Base-by-base conservation (phyloP, 2,888 invertebrate genomes). In the Drosophila kuntzei region DNA sequence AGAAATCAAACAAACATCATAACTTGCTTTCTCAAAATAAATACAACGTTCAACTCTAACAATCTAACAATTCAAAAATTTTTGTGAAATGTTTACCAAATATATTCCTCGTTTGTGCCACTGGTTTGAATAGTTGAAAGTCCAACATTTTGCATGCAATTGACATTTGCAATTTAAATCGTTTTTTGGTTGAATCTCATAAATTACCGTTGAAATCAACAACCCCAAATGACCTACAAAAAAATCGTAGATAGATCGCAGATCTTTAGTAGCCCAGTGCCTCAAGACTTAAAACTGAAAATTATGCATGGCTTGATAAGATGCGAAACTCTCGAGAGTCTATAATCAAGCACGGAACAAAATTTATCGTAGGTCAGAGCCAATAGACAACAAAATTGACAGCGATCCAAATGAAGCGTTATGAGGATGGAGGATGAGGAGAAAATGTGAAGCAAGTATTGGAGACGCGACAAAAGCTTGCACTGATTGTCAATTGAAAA, bases 301-400 rank as follows among this genome's bases (percentile, higher is more conserved):
- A 80, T 81, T 81, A 86, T 81, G 80, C 74, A 80, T 77, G 81
- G 54, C 57, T 54, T 63, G 64, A 67, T 65, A 63, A 66, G 61
- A 73, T 53, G 51, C 51, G 69, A 69, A 44, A 44, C 41, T 47
- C 43, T 61, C 41, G 46, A 54, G 55, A 76, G 76, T 70, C 60
- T 66, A 67, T 87, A 82, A 82, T 82, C 81, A 87, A 73, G 76
- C 87, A 71, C 54, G 41, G 59, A 87, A 76, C 76, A 73, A 67
- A 81, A 76, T 79, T 71, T 87, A 81, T 73, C 87, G 71, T 84
- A 79, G 82, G 82, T 82, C 82, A 87, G 79, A 77, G 77, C 64
- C 73, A 67, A 65, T 60, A 74, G 59, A 78, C 76, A 66, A 68
- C 64, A 65, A 65, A 80, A 73, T 67, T 70, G 59, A 73, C 73